These are phyloP conservation scores for Chaenocephalus aceratus DNA, from an alignment of 2,113 vertebrate species.

Conservation along the genomic window DNA sequence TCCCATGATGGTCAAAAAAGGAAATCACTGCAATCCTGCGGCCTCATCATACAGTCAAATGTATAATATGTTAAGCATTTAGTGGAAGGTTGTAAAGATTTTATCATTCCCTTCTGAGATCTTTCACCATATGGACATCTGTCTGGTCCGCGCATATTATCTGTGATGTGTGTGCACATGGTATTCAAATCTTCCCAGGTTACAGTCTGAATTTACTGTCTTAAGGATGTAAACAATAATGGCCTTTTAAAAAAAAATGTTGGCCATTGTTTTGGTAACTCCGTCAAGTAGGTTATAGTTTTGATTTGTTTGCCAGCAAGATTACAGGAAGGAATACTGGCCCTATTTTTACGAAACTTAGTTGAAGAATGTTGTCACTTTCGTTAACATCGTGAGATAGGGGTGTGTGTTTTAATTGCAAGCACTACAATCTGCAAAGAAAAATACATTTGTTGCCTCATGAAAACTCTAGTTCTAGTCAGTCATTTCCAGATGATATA, in stretches of 20 bases:
- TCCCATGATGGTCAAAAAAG: not conserved
- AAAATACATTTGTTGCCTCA: not conserved
- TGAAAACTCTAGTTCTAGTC: not conserved
- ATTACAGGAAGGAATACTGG: too few relatives aligned
- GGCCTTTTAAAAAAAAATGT: conserved; percentile 25
- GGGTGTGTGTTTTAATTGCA: too few relatives aligned
- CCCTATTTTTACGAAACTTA: too few relatives aligned
- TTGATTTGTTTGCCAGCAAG: not conserved
- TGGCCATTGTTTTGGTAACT: not conserved
- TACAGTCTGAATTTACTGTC: conserved; percentile 44
- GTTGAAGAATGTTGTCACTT: too few relatives aligned
- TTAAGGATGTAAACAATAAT: conserved; percentile 57
- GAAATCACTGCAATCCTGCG: not conserved
- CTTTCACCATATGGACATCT: conserved; percentile 9
- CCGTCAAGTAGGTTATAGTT: not conserved
- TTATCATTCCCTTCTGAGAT: conserved; percentile 42
- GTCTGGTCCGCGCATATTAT: not conserved
- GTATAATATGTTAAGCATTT: not conserved
- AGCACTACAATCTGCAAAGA: not conserved
- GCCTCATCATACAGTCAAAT: not conserved
- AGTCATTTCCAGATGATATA: not conserved
- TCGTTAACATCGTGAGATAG: too few relatives aligned
- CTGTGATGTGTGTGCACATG: not conserved
- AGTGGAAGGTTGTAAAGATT: conserved; percentile 5
- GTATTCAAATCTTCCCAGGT: conserved; percentile 6